Evolutionary conservation across 2,113 vertebrate species (phyloP).

Genomic region (Centropus bengalensis): DNA sequence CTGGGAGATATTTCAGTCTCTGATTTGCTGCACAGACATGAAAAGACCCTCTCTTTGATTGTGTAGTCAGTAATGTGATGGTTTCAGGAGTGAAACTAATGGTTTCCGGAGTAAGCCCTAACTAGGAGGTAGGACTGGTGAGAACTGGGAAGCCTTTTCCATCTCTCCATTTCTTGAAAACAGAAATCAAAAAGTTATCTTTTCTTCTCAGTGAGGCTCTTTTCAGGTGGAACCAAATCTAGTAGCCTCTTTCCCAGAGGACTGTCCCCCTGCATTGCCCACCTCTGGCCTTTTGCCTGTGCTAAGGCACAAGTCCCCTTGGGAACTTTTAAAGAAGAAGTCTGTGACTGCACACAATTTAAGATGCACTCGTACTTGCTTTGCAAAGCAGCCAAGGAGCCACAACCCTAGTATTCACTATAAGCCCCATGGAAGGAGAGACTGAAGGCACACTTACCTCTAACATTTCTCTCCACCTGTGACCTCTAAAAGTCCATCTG

Average conservation of each 20-base stretch:
- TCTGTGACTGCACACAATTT: not conserved
- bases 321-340: not conserved
- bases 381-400: not conserved
- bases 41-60: too few relatives aligned
- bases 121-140: not conserved
- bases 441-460: not conserved
- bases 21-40: too few relatives aligned
- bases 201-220: not conserved
- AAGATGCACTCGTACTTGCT: not conserved
- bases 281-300: not conserved
- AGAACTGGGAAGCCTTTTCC: not conserved
- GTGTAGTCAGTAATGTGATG: too few relatives aligned
- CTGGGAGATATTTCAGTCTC: too few relatives aligned
- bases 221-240: not conserved
- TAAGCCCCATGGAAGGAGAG: not conserved
- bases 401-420: not conserved
- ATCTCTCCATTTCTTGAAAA: not conserved
- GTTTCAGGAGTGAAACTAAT: too few relatives aligned
- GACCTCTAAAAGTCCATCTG: not conserved
- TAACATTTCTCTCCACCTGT: not conserved
- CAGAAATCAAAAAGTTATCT: not conserved
- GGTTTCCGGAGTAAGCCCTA: too few relatives aligned
- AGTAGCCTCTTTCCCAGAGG: not conserved
- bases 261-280: not conserved
- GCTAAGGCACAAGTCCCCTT: not conserved